Percentiles rank a stretch among this genome's conserved stretches.
Conservation (phyloP, 2,113 vertebrate species). For the Piprites chloris region DNA sequence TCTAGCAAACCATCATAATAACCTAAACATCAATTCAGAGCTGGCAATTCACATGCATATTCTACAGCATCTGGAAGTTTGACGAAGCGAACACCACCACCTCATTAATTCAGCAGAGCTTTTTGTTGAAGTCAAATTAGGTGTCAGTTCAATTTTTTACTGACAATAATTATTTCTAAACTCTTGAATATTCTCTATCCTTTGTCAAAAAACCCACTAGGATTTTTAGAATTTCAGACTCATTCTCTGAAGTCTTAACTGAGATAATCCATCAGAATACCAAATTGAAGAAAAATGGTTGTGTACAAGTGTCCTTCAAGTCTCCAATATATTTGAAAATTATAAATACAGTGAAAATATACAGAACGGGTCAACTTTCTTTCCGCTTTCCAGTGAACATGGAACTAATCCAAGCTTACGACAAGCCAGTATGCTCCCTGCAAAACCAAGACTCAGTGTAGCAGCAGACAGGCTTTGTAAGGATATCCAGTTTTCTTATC, state of each 20-base stretch:
- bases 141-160: constrained; percentile 16
- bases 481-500: neutral
- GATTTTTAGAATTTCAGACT: neutral
- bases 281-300: neutral
- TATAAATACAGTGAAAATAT: neutral
- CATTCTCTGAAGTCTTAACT: neutral
- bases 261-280: neutral
- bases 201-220: neutral
- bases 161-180: constrained; percentile 3
- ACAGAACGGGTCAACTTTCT: neutral
- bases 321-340: neutral
- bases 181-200: neutral
- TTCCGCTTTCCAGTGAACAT: neutral
- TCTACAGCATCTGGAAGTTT: neutral
- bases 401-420: neutral
- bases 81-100: neutral
- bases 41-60: neutral
- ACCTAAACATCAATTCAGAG: neutral
- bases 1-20: neutral
- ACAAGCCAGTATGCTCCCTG: neutral
- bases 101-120: constrained; percentile 39
- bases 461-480: neutral
- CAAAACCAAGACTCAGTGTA: neutral
- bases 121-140: constrained; percentile 22
- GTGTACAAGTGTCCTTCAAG: neutral